phyloP scores from a whole-genome alignment of 1,140 invertebrate genomes.

The Nomia melanderi region DNA sequence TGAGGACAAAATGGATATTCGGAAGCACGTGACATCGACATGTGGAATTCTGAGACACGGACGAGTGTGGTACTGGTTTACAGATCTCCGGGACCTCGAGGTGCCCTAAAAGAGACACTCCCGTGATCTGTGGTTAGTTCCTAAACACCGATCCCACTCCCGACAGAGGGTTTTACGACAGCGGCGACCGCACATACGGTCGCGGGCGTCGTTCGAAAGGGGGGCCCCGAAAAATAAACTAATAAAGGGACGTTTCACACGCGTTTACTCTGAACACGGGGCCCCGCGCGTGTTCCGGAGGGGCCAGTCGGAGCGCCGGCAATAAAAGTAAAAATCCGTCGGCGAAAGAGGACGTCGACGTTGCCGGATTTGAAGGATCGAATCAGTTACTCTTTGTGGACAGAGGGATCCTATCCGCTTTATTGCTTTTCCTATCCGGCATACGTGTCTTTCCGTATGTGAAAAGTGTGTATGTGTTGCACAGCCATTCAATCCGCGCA shows the following conservation, averaged over 20 bases:
- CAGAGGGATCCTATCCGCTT: constrained; percentile 54
- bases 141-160: constrained; percentile 50
- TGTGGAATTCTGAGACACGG: too few relatives aligned
- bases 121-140: constrained; percentile 49
- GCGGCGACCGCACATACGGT: constrained; percentile 4
- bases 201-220: not conserved
- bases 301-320: constrained; percentile 22
- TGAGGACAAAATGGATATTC: too few relatives aligned
- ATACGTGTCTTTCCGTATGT: constrained; percentile 14
- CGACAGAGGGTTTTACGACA: constrained; percentile 41
- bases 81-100: not conserved
- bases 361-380: constrained; percentile 53
- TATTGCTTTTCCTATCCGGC: constrained; percentile 47
- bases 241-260: constrained; percentile 65
- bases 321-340: constrained; percentile 58
- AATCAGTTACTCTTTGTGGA: constrained; percentile 63
- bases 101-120: constrained; percentile 45
- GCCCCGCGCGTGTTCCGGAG: not conserved
- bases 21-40: too few relatives aligned
- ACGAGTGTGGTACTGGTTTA: too few relatives aligned
- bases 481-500: constrained; percentile 32
- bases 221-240: constrained; percentile 63
- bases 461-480: constrained; percentile 38
- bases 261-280: constrained; percentile 54
- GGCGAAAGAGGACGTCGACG: constrained; percentile 24